Evolutionary conservation across 2,888 invertebrate species (phyloP).

Genomic region (Troglohyphantes excavatus): DNA sequence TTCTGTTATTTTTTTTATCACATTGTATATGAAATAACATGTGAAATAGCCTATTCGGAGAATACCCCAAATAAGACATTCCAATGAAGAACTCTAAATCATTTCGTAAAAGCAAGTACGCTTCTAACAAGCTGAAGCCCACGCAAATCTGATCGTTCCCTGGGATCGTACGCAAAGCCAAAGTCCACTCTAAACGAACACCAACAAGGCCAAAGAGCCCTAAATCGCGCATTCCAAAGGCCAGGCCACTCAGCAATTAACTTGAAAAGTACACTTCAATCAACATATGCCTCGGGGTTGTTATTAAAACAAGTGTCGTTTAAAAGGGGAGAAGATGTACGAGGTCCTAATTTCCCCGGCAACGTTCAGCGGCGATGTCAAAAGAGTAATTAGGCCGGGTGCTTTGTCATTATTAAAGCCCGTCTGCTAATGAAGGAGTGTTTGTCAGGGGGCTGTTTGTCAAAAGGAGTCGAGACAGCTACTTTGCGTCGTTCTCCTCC

Average conservation of each 20-base stretch:
- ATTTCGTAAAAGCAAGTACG: too few species aligned
- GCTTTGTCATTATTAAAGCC: slow-evolving; percentile 63
- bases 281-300: slow-evolving; percentile 35
- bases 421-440: slow-evolving; percentile 67
- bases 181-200: not conserved
- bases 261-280: slow-evolving; percentile 19
- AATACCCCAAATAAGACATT: too few species aligned
- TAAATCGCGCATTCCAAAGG: not conserved
- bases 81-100: too few species aligned
- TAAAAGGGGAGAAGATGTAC: slow-evolving; percentile 33
- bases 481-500: not conserved
- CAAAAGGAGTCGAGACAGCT: slow-evolving; percentile 14
- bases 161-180: too few species aligned
- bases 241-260: not conserved
- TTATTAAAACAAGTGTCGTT: slow-evolving; percentile 24
- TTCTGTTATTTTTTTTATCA: too few species aligned
- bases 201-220: not conserved
- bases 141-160: too few species aligned
- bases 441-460: slow-evolving; percentile 57
- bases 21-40: too few species aligned
- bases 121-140: too few species aligned
- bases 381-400: slow-evolving; percentile 60
- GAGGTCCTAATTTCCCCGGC: slow-evolving; percentile 42
- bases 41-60: too few species aligned
- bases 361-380: slow-evolving; percentile 40